phyloP scores from a whole-genome alignment of 2,113 vertebrate species.

The Tyto alba region DNA sequence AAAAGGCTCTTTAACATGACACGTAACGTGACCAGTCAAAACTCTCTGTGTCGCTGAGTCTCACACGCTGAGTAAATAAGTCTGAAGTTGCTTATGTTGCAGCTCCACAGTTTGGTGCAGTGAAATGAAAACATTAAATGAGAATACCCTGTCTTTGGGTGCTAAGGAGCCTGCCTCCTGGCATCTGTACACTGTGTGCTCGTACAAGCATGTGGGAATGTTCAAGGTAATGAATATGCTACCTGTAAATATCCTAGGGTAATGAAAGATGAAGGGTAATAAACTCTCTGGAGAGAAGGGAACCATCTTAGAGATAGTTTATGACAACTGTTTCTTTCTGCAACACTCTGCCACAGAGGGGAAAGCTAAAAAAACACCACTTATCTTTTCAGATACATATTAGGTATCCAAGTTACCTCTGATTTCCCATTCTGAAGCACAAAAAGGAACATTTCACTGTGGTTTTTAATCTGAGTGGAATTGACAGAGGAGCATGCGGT shows the following conservation, averaged over 20 bases:
- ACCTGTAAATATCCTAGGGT: constrained; percentile 23
- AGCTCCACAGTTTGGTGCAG: not conserved
- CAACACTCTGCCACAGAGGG: not conserved
- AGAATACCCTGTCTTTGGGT: not conserved
- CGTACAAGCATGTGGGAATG: not conserved
- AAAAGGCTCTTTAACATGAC: constrained; percentile 70
- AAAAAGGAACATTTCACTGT: constrained; percentile 6
- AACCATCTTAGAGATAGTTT: not conserved
- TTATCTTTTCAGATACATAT: constrained; percentile 7
- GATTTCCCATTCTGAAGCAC: constrained; percentile 10
- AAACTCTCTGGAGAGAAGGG: constrained; percentile 10
- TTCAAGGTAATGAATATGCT: constrained; percentile 6
- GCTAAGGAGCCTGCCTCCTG: not conserved
- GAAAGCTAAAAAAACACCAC: not conserved
- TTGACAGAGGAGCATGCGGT: not conserved
- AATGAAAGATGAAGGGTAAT: constrained; percentile 54
- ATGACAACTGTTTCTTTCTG: constrained; percentile 5
- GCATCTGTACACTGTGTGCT: not conserved
- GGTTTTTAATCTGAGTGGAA: constrained; percentile 15
- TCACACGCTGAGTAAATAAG: not conserved
- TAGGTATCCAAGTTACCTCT: constrained; percentile 1
- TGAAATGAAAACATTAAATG: not conserved
- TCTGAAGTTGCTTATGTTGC: not conserved
- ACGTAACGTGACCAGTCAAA: constrained; percentile 60
- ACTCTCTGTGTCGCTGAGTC: constrained; percentile 10